Evolutionary conservation across 2,113 vertebrate genomes (phyloP), one percentile per base, ranked within the genome.

Genomic region (Camelus dromedarius): DNA sequence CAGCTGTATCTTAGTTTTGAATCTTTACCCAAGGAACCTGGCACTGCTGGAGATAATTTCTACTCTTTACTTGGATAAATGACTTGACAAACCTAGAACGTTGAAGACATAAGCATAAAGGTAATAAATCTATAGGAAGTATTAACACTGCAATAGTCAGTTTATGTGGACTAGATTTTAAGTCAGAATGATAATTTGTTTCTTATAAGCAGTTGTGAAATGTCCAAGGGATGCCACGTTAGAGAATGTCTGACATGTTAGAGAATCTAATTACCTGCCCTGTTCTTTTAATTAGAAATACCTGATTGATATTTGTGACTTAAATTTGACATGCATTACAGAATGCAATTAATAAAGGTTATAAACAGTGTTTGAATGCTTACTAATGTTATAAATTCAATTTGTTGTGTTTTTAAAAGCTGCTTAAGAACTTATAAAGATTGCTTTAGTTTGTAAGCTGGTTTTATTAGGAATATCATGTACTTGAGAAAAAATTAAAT

Each of bases 261-360:
- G n/a, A 77, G 19, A 30, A 66, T 83, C 84, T 82, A 93, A 90
- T 94, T 95, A 50, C 89, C 84, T 95, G 84, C 32, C 77, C 93
- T 93, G 18, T 92, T 82, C n/a, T 89, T 95, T 87, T 87, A 92
- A 96, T 96, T 93, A 91, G 81, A 85, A 93, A 92, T 67, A 14
- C 50, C 72, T 91, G 72, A 85, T 89, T 81, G 72, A 66, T 82
- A 93, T 30, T 54, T 52, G 42, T 82, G 79, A 96, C 89, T 96
- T 77, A 95, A 96, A 96, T 72, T 79, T 97, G 90, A 95, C 26
- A 89, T 24, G n/a, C 56, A 87, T 64, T 83, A 80, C n/a, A n/a
- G 48, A 89, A 85, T 84, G 2, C 66, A 95, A 86, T 95, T 91
- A 95, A 89, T 87, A 76, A 84, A 69, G 54, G 42, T 89, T 97